Evolutionary conservation across 2,113 vertebrate species (phyloP), one percentile per base, ranked within the genome.

Genomic region (Asarcornis scutulata): DNA sequence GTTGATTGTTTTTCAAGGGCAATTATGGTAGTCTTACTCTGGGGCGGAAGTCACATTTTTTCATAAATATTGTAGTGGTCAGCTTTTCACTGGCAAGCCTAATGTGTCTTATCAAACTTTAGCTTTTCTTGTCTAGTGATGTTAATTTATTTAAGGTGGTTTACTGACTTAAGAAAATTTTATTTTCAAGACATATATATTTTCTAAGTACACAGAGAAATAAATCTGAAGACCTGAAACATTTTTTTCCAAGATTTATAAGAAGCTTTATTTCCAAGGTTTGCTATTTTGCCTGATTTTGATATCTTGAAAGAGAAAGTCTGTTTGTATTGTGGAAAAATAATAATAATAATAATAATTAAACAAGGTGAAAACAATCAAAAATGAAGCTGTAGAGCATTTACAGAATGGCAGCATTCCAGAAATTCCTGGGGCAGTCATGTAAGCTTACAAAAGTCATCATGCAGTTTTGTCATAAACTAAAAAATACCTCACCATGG

Each of bases 331-430:
- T 82, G 10, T 75, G n/a, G 93, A 81, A 53, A 90, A 94, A 82
- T 73, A 46, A 44, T 18, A 86, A 53, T 48, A 21, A 22, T 11
- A 48, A 23, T 23, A 23, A 90, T 92, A 76, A 76, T 58, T 21
- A 92, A 93, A 95, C 44, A 12, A 91, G 53, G 85, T 56, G 17
- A 36, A 88, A 89, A 81, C 81, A 84, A 50, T 91, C 32, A 80
- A 80, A 95, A 85, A 38, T 46, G 82, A 91, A 85, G 40, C 32
- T 87, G 48, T 53, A 58, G 27, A 44, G 31, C n/a, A 86, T 77
- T 88, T 88, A 80, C 23, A 89, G 68, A 89, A 83, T 67, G 67
- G 25, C 72, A 83, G 25, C 5, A 0, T 77, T 83, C 40, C 77
- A 95, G 67, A 83, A 15, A 77, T 66, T 89, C 75, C 67, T 77